Base-by-base conservation (phyloP, 2,113 vertebrate species). In the Ursus arctos region DNA sequence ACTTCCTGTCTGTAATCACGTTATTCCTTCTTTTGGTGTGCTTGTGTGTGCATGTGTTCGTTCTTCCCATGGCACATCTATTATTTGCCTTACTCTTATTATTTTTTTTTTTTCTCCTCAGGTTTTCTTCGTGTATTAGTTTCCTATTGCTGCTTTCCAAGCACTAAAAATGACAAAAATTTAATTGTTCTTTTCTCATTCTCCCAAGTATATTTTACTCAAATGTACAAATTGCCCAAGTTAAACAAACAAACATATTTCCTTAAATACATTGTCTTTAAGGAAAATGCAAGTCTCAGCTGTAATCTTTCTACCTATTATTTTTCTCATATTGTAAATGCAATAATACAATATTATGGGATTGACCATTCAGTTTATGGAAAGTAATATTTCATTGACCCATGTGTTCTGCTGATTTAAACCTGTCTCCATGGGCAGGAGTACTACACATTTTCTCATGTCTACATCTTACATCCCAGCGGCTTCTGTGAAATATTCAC, bases 391-490 rank as follows among this genome's bases (percentile, higher is more conserved):
- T 94, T 97, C 3, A 65, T 33, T 96, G 24, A 65, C 79, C 1
- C 13, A 79, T 89, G 22, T 51, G 22, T n/a, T 98, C 19, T 31
- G 1, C 33, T 88, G 61, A 51, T 94, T 89, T 96, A 96, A 96
- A 91, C 19, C 16, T 93, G 2, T 77, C 33, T 95, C 33, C 14
- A 2, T 94, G 24, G 47, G 40, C 55, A 96, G 51, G 67, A 83
- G 22, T 86, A 49, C 16, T n/a, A 36, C 74, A 91, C 95, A 33
- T 36, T 4, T 95, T 91, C 59, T 77, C 43, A 18, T 79, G 21
- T 74, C 57, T 94, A 14, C 3, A 1, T 91, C 36, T 82, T 31
- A 83, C 2, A 82, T 19, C 57, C 1, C 28, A 94, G n/a, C 88
- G 24, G 26, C 85, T 97, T 85, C 55, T 86, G 65, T 92, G 31